phyloP scores from a whole-genome alignment of 2,888 invertebrate genomes.

The Idaea biselata region DNA sequence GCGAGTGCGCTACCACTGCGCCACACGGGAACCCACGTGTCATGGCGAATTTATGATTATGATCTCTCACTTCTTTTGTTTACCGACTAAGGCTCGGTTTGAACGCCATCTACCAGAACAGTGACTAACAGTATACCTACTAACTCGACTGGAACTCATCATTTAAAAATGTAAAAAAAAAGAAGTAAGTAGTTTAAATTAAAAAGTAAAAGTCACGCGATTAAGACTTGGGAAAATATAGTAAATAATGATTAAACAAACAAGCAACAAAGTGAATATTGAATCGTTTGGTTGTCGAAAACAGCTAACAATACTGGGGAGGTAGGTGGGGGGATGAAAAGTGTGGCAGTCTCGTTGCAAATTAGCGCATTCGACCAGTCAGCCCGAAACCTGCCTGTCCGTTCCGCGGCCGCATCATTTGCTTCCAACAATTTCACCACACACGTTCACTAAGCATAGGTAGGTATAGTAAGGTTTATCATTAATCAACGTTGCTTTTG shows the following conservation, averaged over 20 bases:
- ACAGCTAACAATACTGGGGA: constrained; percentile 44
- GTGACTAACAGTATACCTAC: no score
- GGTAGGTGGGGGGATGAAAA: constrained; percentile 44
- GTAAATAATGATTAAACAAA: constrained; percentile 36
- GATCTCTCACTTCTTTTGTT: no score
- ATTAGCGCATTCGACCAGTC: constrained; percentile 62
- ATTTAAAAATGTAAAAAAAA: no score
- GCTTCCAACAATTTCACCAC: constrained; percentile 48
- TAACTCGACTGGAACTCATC: no score
- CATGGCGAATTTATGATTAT: no score
- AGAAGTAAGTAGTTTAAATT: no score
- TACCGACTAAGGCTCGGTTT: no score
- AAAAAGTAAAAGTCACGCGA: no score
- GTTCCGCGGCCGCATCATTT: constrained; percentile 57
- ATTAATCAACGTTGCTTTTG: constrained; percentile 41
- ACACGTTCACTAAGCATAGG: constrained; percentile 34
- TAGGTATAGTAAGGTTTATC: constrained; percentile 22
- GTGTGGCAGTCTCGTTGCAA: constrained; percentile 57
- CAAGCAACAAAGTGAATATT: constrained; percentile 36
- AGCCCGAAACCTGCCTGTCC: constrained; percentile 52
- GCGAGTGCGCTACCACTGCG: no score
- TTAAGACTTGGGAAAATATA: no score
- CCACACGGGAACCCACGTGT: no score
- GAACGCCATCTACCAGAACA: no score
- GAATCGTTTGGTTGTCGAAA: constrained; percentile 49